phyloP scores from a whole-genome alignment of 53 echinoderm and acorn worm genomes.

The Antedon mediterranea region DNA sequence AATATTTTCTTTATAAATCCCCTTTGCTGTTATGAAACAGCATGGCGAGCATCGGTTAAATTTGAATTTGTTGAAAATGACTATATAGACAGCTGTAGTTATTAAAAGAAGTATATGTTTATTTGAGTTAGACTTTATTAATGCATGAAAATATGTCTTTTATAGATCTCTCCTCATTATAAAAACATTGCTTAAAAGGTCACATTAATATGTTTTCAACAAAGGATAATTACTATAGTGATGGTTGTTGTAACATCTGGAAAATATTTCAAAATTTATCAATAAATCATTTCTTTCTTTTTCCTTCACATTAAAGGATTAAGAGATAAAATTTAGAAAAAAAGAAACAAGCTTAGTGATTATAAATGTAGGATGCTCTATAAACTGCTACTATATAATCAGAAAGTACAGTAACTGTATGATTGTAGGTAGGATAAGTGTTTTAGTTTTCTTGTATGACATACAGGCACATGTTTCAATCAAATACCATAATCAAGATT shows the following conservation, averaged over 20 bases:
- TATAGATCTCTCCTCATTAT: neutral
- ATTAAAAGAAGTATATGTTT: neutral
- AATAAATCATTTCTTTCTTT: neutral
- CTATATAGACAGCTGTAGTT: neutral
- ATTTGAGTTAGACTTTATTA: neutral
- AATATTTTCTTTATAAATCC: no score
- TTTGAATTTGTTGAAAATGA: neutral
- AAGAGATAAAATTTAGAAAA: neutral
- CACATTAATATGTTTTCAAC: neutral
- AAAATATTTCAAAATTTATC: neutral
- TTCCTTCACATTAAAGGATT: neutral
- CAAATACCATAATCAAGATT: no score
- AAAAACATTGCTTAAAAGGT: neutral
- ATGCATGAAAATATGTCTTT: neutral
- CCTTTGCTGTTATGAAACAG: neutral
- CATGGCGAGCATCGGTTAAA: neutral
- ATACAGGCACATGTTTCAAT: no score
- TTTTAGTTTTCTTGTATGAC: no score
- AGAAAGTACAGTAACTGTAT: no score
- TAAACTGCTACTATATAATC: neutral
- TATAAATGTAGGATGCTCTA: neutral
- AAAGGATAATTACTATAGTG: neutral
- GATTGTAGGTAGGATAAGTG: no score
- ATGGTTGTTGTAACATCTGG: neutral
- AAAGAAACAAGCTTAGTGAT: neutral